Evolutionary conservation across 2,888 invertebrate species (phyloP).

Genomic region (Amiota minor): DNA sequence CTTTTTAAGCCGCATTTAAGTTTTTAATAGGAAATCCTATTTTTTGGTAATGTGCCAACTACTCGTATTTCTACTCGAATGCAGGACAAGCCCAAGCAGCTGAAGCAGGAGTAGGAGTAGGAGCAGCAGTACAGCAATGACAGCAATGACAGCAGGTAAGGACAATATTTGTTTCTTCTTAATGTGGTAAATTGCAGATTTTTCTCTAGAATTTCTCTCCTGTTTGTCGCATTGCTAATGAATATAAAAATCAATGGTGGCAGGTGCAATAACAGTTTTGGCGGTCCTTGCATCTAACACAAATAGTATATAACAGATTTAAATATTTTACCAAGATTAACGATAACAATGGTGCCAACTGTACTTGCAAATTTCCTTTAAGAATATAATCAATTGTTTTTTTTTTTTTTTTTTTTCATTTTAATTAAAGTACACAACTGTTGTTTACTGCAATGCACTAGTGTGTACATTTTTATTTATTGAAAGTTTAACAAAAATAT

Average conservation of each 20-base stretch:
- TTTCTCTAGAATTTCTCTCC: neutral
- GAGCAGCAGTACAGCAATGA: too few relatives aligned
- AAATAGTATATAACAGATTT: slow-evolving; percentile 10
- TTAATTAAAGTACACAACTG: too few relatives aligned
- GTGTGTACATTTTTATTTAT: too few relatives aligned
- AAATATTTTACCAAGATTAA: neutral
- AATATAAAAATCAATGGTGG: neutral
- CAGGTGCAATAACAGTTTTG: slow-evolving; percentile 2
- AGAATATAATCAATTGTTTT: too few relatives aligned
- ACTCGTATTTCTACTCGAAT: slow-evolving; percentile 3
- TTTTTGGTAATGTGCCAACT: slow-evolving; percentile 25
- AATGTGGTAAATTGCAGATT: slow-evolving; percentile 3
- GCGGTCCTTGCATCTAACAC: neutral
- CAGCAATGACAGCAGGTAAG: too few relatives aligned
- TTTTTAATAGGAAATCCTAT: slow-evolving; percentile 32
- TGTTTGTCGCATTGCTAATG: slow-evolving; percentile 19
- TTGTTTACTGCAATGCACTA: too few relatives aligned
- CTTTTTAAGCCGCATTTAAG: slow-evolving; percentile 56
- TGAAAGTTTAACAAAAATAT: too few relatives aligned
- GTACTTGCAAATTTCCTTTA: too few relatives aligned
- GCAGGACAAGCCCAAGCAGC: neutral
- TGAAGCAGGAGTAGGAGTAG: too few relatives aligned
- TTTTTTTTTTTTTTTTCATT: too few relatives aligned
- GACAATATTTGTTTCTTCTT: neutral
- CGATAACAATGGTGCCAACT: too few relatives aligned